Conservation (phyloP, 1,140 invertebrate species). For the Eriocheir sinensis region DNA sequence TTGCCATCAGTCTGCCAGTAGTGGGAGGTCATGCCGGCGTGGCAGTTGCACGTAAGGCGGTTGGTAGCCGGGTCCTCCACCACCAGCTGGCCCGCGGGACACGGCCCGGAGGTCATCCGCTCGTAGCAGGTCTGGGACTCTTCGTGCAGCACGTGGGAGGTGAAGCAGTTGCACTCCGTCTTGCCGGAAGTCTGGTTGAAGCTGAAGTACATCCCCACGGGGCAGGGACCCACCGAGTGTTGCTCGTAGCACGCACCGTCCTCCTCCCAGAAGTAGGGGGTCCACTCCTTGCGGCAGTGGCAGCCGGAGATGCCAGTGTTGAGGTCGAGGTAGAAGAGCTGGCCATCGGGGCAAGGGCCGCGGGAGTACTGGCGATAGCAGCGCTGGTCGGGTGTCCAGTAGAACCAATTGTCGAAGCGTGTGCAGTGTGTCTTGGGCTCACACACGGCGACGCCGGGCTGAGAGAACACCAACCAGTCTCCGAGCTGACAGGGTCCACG, state of each 20-base stretch:
- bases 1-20: slow-evolving; percentile 78
- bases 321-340: slow-evolving; percentile 80
- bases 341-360: slow-evolving; percentile 80
- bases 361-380: slow-evolving; percentile 80
- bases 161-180: slow-evolving; percentile 80
- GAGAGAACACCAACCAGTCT: slow-evolving; percentile 80
- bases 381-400: slow-evolving; percentile 80
- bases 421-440: slow-evolving; percentile 80
- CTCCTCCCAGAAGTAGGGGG: slow-evolving; percentile 79
- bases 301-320: slow-evolving; percentile 79
- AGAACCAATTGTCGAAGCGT: slow-evolving; percentile 81
- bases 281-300: slow-evolving; percentile 80
- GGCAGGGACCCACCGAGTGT: slow-evolving; percentile 80
- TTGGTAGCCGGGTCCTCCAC: slow-evolving; percentile 65
- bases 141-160: slow-evolving; percentile 79
- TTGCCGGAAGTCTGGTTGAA: slow-evolving; percentile 79
- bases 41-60: slow-evolving; percentile 79
- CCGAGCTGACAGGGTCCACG: slow-evolving; percentile 80
- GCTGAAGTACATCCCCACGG: slow-evolving; percentile 80
- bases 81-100: slow-evolving; percentile 79
- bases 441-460: slow-evolving; percentile 79
- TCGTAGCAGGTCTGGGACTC: slow-evolving; percentile 79
- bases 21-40: slow-evolving; percentile 74
- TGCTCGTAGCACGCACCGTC: slow-evolving; percentile 80
- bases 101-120: slow-evolving; percentile 79